These are phyloP conservation scores for Lethocerus indicus DNA, from an alignment of 1,140 invertebrate genomes.

Conservation along the genomic window DNA sequence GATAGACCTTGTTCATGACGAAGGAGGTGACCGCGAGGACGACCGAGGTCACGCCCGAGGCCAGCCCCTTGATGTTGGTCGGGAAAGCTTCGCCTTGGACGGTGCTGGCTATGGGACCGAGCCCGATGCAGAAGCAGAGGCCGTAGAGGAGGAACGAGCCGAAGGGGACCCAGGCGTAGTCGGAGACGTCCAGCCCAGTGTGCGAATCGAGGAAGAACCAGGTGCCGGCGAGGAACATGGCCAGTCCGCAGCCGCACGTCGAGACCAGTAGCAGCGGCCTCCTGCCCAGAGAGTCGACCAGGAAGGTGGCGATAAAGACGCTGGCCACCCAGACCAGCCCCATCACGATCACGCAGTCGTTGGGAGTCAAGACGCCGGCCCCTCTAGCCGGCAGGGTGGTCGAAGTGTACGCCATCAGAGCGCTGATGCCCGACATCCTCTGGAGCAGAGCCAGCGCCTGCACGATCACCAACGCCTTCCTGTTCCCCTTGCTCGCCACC, in stretches of 20 bases:
- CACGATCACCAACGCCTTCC: constrained; percentile 42
- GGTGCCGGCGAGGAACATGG: constrained; percentile 26
- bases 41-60: constrained; percentile 48
- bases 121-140: constrained; percentile 46
- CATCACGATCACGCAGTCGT: constrained; percentile 41
- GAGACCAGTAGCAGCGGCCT: constrained; percentile 45
- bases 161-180: constrained; percentile 39
- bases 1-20: constrained; percentile 53
- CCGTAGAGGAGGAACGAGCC: constrained; percentile 48
- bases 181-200: constrained; percentile 26
- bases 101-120: constrained; percentile 50
- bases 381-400: constrained; percentile 40
- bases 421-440: constrained; percentile 58
- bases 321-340: constrained; percentile 45
- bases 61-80: constrained; percentile 45
- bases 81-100: constrained; percentile 60
- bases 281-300: constrained; percentile 54
- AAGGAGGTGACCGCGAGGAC: constrained; percentile 55
- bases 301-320: constrained; percentile 36
- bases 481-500: constrained; percentile 34
- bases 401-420: constrained; percentile 54
- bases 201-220: constrained; percentile 40
- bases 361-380: constrained; percentile 29
- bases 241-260: constrained; percentile 29
- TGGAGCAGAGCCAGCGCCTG: constrained; percentile 50